These are phyloP conservation scores for Drosophila ironensis DNA, from an alignment of 1,140 invertebrate genomes.

Conservation along the genomic window DNA sequence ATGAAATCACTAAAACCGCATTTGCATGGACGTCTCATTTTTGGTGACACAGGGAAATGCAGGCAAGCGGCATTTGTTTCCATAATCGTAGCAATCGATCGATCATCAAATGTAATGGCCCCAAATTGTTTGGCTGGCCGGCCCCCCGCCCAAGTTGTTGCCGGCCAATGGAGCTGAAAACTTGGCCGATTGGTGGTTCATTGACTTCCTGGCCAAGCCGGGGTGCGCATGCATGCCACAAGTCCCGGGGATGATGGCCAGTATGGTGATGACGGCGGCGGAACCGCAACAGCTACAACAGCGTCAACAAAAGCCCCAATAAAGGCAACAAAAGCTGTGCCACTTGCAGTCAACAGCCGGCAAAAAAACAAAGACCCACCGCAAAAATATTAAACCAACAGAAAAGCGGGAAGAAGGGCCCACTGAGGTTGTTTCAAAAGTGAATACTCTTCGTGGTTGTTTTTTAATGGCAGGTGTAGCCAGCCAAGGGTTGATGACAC, in stretches of 20 bases:
- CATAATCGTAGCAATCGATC: constrained; percentile 42
- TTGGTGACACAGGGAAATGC: constrained; percentile 11
- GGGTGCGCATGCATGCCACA: not conserved
- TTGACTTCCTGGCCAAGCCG: constrained; percentile 26
- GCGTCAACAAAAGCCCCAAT: constrained; percentile 29
- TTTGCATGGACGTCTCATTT: constrained; percentile 26
- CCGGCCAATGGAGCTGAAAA: constrained; percentile 30
- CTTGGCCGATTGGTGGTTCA: constrained; percentile 46
- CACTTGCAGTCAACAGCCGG: constrained; percentile 24
- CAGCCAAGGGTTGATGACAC: not conserved
- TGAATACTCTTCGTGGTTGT: constrained; percentile 4
- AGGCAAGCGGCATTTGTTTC: not conserved
- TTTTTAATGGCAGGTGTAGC: not conserved
- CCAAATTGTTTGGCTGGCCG: constrained; percentile 1
- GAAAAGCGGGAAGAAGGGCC: constrained; percentile 2
- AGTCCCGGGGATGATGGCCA: constrained; percentile 7
- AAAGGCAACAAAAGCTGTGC: constrained; percentile 15
- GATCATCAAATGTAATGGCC: constrained; percentile 29
- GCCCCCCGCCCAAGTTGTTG: constrained; percentile 32
- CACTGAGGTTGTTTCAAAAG: not conserved
- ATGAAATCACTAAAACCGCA: constrained; percentile 12
- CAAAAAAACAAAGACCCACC: constrained; percentile 11
- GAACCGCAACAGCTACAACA: constrained; percentile 62
- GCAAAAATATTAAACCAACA: constrained; percentile 32
- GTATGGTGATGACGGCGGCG: constrained; percentile 19